Evolutionary conservation across 2,888 invertebrate species (phyloP), one percentile per base, ranked within the genome.

Genomic region (Agrochola lota): DNA sequence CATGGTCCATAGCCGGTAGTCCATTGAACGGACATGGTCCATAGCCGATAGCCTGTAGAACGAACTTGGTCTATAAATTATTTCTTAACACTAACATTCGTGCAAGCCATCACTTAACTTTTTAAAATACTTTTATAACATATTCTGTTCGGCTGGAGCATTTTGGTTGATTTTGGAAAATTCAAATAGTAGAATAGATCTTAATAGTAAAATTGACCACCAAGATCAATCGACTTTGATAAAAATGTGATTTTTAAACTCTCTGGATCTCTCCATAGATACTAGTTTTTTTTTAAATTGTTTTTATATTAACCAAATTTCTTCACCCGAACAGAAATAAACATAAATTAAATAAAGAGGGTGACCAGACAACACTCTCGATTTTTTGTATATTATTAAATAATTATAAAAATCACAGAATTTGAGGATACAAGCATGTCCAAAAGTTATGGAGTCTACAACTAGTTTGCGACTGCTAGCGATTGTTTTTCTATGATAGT

Each of bases 381-480:
- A 74, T 87, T 74, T 72, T 76, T 84, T 85, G 85, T 78, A 84
- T 85, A 87, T 81, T 83, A 81, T 85, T 84, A 84, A 86, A 81
- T 84, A 86, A 86, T 90, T 75, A 87, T 72, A 83, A 77, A 92
- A 89, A 94, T 94, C 94, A 94, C 94, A 94, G 93, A 89, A 89
- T 88, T 90, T 88, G 80, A 91, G 91, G 91, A 92, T 90, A 89
- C 84, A 80, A 85, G 74, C 77, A 81, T 88, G 86, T 89, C 88
- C 87, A 85, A 88, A 79, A 66, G 35, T 69, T 71, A 63, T 74
- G 76, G 74, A 81, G 72, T 81, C 73, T 73, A 85, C 64, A 67
- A 74, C 60, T 55, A 67, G 23, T 59, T 60, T 55, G 70, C 72
- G 43, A 77, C 78, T 78, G 67, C 69, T 71, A 68, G 17, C 35